Evolutionary conservation across 2,797 vertebrate genomes (phyloP), one percentile per base, ranked within the genome.

Genomic region (Bovichtus variegatus): DNA sequence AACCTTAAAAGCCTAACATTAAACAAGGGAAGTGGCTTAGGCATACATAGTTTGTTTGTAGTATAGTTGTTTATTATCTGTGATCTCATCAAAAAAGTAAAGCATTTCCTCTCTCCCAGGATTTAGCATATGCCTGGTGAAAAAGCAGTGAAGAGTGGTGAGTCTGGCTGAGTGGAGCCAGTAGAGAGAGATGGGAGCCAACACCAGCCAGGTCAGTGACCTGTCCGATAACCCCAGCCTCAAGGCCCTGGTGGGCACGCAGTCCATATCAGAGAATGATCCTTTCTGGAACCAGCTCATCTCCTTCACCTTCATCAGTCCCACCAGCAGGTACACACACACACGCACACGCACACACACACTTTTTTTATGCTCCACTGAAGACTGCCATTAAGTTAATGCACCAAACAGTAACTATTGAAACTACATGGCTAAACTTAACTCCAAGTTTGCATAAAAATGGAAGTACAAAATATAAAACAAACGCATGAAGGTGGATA

Each of bases 221-320:
- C 96, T 99, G 87, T 95, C 97, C 0, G 95, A 97, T 74, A 99
- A 99, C 25, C 94, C 96, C 38, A 98, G 96, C 90, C 94, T 99
- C 36, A 95, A 96, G 71, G 94, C 95, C 74, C 89, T 99, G 53
- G 96, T 98, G 9, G 98, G 97, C 77, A 92, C 95, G 0, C 96
- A 98, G 66, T 89, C 96, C 31, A 94, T 99, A 85, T 99, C 97
- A 0, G 96, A 97, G 90, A 99, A 99, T 66, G 98, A 99, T 78
- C 98, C 98, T 0, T 99, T 99, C 93, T 99, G 98, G 98, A 99
- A 99, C 90, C 98, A 99, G 89, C 97, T 99, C 74, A 96, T 99
- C 78, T 99, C 98, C 0, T 99, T 99, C 82, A 98, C 97, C 59
- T 98, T 99, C 81, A 96, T 96, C 58, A 95, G 97, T 81, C 98